These are phyloP conservation scores for Ophioninae sp. DNA, from an alignment of 2,888 invertebrate species.

Conservation along the genomic window DNA sequence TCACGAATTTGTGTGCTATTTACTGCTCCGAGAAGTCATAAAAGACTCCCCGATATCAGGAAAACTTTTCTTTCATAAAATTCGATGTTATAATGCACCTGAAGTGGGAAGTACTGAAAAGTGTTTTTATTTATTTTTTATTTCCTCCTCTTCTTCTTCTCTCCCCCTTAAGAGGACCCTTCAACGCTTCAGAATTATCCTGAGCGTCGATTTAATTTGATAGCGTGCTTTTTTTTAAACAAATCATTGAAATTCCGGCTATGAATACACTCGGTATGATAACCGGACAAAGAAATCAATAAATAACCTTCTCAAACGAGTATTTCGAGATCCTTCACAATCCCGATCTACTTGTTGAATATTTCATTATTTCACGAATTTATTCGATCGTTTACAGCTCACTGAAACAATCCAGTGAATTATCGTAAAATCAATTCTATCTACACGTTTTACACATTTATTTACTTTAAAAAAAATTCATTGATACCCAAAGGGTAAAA, in stretches of 20 bases:
- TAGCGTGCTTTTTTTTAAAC: not conserved
- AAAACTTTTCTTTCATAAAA: conserved; percentile 10
- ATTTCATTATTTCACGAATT: not conserved
- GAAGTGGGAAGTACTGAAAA: not conserved
- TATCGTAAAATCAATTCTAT: not conserved
- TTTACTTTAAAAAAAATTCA: too few species aligned
- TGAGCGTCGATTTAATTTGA: not conserved
- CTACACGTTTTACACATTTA: too few species aligned
- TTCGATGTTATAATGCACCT: not conserved
- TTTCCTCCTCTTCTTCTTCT: too few species aligned
- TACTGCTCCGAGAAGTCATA: conserved; percentile 11
- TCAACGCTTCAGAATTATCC: not conserved
- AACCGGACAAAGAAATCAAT: not conserved
- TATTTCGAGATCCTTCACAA: not conserved
- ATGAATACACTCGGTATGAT: not conserved
- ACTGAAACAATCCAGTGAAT: not conserved
- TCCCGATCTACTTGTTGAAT: not conserved
- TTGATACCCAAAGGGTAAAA: too few species aligned
- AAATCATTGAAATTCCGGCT: not conserved
- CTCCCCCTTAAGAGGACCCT: not conserved
- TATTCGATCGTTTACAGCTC: not conserved
- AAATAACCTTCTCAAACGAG: not conserved
- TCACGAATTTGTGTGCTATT: conserved; percentile 9
- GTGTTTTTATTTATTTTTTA: not conserved
- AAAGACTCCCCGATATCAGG: not conserved